Conservation (phyloP, 2,113 vertebrate species). For the Psephotus haematonotus region DNA sequence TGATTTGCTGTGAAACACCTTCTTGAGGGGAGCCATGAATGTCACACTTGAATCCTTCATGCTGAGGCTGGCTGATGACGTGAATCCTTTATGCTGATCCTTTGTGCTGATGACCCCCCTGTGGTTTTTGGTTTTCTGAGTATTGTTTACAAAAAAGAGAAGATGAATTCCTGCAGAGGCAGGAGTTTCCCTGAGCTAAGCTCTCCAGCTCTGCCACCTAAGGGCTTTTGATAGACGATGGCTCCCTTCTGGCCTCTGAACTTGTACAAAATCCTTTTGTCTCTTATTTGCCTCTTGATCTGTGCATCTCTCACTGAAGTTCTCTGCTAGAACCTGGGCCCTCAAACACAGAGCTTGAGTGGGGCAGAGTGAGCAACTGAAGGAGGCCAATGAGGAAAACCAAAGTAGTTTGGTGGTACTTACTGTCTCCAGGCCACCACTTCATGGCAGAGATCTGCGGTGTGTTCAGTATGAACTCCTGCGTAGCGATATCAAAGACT, state of each 20-base stretch:
- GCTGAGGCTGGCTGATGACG: background rate
- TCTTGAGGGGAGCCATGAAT: background rate
- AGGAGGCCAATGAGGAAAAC: background rate
- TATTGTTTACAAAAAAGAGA: background rate
- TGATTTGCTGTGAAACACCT: background rate
- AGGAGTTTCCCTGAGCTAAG: background rate
- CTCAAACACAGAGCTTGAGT: background rate
- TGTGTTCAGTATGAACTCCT: slow-evolving; percentile 82
- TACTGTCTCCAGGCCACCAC: slow-evolving; percentile 84
- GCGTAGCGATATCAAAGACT: slow-evolving; percentile 71
- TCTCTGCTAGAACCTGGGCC: background rate
- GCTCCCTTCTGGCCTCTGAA: background rate
- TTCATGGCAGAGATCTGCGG: slow-evolving; percentile 79
- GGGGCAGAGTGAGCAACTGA: background rate
- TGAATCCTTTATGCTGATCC: background rate
- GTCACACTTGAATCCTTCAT: background rate
- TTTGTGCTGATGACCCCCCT: background rate
- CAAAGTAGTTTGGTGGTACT: slow-evolving; percentile 44
- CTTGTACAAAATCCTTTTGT: background rate
- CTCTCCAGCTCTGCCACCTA: background rate
- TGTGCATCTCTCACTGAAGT: background rate
- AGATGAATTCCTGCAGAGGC: background rate
- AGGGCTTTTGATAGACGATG: background rate
- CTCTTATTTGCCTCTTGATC: background rate
- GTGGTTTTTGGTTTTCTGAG: background rate